Evolutionary conservation across 2,888 invertebrate genomes (phyloP).

Genomic region (Rotaria magnacalcarata): DNA sequence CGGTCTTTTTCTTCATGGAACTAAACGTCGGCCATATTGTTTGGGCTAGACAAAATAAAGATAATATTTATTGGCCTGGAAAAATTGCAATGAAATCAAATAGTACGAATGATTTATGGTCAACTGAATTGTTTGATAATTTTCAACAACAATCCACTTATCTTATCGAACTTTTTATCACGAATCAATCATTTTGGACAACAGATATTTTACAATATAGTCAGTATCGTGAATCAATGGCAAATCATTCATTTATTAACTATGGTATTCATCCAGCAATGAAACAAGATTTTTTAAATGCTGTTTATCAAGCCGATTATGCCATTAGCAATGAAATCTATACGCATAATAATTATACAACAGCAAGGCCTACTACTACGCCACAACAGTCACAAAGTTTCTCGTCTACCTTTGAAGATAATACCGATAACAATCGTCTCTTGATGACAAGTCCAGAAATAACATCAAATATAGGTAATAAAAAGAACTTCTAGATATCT

Average conservation of each 20-base stretch:
- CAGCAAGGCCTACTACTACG: background rate
- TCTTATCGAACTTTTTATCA: background rate
- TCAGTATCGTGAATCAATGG: background rate
- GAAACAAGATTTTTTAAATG: background rate
- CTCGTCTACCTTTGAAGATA: background rate
- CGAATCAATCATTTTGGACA: background rate
- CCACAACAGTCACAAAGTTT: background rate
- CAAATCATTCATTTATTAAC: background rate
- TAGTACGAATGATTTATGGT: background rate
- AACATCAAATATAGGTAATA: background rate
- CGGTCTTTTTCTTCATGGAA: background rate
- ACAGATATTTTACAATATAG: background rate
- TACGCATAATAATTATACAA: background rate
- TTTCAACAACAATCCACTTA: background rate
- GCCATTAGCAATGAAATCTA: background rate
- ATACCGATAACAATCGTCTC: background rate
- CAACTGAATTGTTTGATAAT: background rate
- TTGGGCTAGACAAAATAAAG: background rate
- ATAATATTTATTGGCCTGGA: background rate
- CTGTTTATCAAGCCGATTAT: slow-evolving; percentile 1
- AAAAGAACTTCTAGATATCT: no score
- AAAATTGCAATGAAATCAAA: background rate
- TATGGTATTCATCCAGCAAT: background rate
- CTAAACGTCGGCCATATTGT: background rate
- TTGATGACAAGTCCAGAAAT: background rate